Conservation (phyloP, 2,797 vertebrate genomes). For the Hozukius guyotensis region DNA sequence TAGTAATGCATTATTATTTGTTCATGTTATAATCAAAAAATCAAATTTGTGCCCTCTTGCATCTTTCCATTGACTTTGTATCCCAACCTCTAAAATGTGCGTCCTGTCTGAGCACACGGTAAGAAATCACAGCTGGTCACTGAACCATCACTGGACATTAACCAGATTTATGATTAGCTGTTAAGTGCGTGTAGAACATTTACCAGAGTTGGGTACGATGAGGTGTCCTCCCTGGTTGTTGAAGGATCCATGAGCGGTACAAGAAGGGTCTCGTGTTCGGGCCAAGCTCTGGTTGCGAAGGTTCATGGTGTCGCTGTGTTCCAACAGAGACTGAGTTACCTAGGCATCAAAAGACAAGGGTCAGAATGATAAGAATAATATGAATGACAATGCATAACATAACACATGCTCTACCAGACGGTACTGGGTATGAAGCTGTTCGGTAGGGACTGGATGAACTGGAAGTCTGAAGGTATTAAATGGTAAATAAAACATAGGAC, state of each 20-base stretch:
- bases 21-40: not conserved
- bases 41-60: not conserved
- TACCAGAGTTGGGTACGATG: conserved; percentile 93
- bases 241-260: conserved; percentile 92
- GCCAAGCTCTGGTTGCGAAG: conserved; percentile 91
- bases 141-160: not conserved
- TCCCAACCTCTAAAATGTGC: not conserved
- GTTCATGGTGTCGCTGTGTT: conserved; percentile 88
- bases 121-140: not conserved
- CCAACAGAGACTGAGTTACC: conserved; percentile 91
- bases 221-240: conserved; percentile 94
- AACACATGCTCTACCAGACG: not conserved
- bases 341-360: conserved; percentile 1
- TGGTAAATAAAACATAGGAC: not conserved
- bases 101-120: not conserved
- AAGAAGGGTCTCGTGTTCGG: conserved; percentile 90
- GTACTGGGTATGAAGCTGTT: not conserved
- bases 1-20: not conserved
- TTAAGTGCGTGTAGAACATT: not conserved
- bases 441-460: not conserved
- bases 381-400: not conserved
- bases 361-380: not conserved
- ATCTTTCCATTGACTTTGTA: not conserved
- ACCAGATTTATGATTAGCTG: not conserved
- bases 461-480: not conserved